phyloP scores from a whole-genome alignment of 1,140 invertebrate genomes.

The Drosophila murphyi region DNA sequence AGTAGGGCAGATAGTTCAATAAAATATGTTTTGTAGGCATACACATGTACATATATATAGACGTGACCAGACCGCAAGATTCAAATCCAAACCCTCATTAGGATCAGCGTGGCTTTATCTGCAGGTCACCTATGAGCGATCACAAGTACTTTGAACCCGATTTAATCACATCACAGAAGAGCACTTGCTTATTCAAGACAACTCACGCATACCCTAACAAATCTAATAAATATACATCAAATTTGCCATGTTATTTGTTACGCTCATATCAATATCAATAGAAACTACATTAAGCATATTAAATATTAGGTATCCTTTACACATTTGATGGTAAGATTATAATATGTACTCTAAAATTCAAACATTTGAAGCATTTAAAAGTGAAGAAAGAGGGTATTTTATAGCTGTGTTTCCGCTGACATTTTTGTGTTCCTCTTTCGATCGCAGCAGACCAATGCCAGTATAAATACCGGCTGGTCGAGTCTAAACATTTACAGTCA shows the following conservation, averaged over 20 bases:
- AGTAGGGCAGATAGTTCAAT: conserved; percentile 21
- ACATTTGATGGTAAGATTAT: too few relatives aligned
- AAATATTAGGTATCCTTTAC: too few relatives aligned
- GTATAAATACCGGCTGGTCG: conserved; percentile 63
- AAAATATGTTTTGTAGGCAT: conserved; percentile 15
- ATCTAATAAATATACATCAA: not conserved
- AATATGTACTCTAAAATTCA: too few relatives aligned
- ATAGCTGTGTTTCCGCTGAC: not conserved
- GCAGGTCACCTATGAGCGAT: conserved; percentile 16
- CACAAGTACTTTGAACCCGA: conserved; percentile 20
- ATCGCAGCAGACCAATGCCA: not conserved
- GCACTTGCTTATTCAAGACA: conserved; percentile 1
- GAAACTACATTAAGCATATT: too few relatives aligned
- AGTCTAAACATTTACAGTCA: conserved; percentile 40
- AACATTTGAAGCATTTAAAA: not conserved
- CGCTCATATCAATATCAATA: too few relatives aligned
- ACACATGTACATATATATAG: not conserved
- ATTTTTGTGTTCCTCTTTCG: not conserved
- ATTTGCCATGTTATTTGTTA: not conserved
- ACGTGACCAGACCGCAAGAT: not conserved
- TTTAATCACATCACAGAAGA: conserved; percentile 12
- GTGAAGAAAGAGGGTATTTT: not conserved
- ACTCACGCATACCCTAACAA: not conserved
- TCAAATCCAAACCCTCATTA: conserved; percentile 13
- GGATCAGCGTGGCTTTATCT: conserved; percentile 13